Conservation (phyloP, 2,888 invertebrate species). For the Augiades crinisus region DNA sequence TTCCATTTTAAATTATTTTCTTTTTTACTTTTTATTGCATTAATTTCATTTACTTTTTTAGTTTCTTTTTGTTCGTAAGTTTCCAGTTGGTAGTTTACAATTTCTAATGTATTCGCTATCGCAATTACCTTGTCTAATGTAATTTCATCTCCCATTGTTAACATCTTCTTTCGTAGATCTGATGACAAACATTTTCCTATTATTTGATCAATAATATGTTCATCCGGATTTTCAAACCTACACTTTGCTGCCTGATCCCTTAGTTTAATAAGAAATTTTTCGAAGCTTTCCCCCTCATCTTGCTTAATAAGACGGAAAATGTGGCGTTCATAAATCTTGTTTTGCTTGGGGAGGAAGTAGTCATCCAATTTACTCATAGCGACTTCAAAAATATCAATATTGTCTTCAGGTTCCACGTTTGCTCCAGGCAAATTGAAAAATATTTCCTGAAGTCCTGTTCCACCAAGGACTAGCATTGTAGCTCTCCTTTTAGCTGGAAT, state of each 20-base stretch:
- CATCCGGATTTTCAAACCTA: background rate
- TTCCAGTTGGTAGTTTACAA: background rate
- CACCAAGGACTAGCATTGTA: slow-evolving; percentile 7
- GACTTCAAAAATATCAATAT: too few species aligned
- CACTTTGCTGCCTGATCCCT: background rate
- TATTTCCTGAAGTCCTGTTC: slow-evolving; percentile 17
- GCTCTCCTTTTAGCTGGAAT: slow-evolving; percentile 10
- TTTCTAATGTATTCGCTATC: background rate
- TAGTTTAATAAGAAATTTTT: background rate
- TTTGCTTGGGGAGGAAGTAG: background rate
- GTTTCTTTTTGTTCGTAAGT: background rate
- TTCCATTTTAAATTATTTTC: too few species aligned
- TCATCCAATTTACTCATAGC: background rate
- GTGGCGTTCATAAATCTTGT: background rate
- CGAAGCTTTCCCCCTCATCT: too few species aligned
- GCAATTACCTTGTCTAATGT: background rate
- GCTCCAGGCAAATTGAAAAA: slow-evolving; percentile 27
- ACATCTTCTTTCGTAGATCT: background rate
- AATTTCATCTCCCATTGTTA: background rate
- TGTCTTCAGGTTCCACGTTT: background rate
- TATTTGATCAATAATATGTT: background rate
- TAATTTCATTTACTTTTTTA: background rate
- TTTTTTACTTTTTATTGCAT: background rate
- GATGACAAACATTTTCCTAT: background rate
- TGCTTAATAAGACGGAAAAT: too few species aligned